Base-by-base conservation (phyloP, 2,797 vertebrate genomes). In the Erethizon dorsatum region DNA sequence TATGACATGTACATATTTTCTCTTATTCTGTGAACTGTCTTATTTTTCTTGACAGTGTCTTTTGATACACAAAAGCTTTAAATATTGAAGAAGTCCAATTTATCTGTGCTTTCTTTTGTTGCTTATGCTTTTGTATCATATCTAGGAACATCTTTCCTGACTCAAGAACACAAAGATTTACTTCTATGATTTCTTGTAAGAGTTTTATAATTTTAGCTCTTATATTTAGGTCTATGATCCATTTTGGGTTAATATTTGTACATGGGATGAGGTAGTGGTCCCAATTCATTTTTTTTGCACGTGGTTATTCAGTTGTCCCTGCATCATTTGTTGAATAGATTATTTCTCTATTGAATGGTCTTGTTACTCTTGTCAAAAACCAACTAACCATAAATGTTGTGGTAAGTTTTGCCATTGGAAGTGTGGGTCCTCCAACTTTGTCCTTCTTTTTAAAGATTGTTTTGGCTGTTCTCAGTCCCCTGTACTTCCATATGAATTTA, bases 311-410 rank as follows among this genome's bases (percentile, higher is more conserved):
- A 45, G 20, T 73, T 41, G 20, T 73, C 69, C 37, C 37, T 73
- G 37, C 69, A 87, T 71, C 13, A 88, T 96, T 88, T 93, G 31
- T 95, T 83, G 52, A 47, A n/a, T 31, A 78, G 69, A 95, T 15
- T 63, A 24, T 71, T 77, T 20, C 75, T 83, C 59, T 17, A 41
- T 26, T 89, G 31, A 94, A 79, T 45, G 37, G 18, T 54, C 33
- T 33, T 79, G 63, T 47, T 47, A 79, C 47, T n/a, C 14, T 71
- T 22, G 37, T 41, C 20, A 73, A 73, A 73, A 41, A 73, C 37
- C 69, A 73, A 11, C 37, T 41, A 37, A 37, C 52, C 13, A 37
- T 61, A 92, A 84, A 77, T 47, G 57, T 75, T 75, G 73, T 45
- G 24, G 10, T 78, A 83, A 33, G 18, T 83, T 88, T 95, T 95